Evolutionary conservation across 2,888 invertebrate genomes (phyloP).

Genomic region (Parnassius mnemosyne): DNA sequence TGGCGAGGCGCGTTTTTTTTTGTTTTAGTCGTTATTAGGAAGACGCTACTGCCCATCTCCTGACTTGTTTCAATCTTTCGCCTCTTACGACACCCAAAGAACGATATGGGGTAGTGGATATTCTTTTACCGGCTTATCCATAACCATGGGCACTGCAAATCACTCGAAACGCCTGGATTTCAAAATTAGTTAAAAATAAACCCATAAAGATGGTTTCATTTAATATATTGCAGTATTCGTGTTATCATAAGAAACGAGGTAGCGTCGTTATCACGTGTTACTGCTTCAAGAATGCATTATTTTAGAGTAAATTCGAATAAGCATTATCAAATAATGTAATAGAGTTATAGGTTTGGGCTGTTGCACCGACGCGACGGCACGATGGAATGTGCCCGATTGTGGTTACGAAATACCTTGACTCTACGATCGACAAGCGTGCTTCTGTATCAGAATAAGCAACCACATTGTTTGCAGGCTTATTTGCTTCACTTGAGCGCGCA

Average conservation of each 20-base stretch:
- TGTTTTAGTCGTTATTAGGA: too few relatives aligned
- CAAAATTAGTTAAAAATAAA: too few relatives aligned
- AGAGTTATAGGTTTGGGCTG: conserved; percentile 64
- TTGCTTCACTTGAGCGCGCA: conserved; percentile 19
- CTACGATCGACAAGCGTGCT: conserved; percentile 49
- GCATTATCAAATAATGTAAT: conserved; percentile 40
- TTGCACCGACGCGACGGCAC: conserved; percentile 59
- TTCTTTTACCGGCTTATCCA: too few relatives aligned
- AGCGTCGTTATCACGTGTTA: background rate
- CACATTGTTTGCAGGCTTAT: conserved; percentile 28
- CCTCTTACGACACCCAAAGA: too few relatives aligned
- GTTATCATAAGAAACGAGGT: background rate
- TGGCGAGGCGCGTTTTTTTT: too few relatives aligned
- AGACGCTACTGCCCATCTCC: too few relatives aligned
- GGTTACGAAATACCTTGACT: conserved; percentile 75
- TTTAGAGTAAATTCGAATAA: background rate
- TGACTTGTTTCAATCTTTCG: too few relatives aligned
- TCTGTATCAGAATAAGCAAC: conserved; percentile 56
- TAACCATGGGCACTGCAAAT: too few relatives aligned
- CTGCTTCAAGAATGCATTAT: background rate
- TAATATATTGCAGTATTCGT: background rate
- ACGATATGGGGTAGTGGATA: too few relatives aligned
- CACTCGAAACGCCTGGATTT: too few relatives aligned
- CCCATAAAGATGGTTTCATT: background rate
- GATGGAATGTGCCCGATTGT: conserved; percentile 73